Conservation (phyloP, 2,888 invertebrate genomes). For the Aleiodes testaceus region DNA sequence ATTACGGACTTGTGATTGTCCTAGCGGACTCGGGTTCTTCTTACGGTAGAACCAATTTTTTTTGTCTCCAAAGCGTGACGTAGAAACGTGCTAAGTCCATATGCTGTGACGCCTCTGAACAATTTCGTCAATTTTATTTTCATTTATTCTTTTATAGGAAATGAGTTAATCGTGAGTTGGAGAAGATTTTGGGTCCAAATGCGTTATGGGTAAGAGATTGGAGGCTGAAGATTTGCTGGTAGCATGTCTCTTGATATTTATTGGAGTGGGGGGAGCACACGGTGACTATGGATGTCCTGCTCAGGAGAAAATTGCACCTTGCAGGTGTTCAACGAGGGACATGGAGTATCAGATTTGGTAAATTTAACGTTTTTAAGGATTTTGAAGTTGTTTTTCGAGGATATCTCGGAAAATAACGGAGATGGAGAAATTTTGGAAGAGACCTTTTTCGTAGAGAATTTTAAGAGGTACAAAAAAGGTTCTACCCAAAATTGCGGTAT, state of each 20-base stretch:
- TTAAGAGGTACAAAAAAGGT: too few relatives aligned
- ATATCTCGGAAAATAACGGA: too few relatives aligned
- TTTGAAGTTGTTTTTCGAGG: neutral
- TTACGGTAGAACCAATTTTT: slow-evolving; percentile 71
- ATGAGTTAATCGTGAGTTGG: slow-evolving; percentile 6
- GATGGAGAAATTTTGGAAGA: too few relatives aligned
- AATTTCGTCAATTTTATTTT: slow-evolving; percentile 36
- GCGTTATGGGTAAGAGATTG: slow-evolving; percentile 69
- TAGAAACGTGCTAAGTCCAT: slow-evolving; percentile 50
- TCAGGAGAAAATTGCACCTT: slow-evolving; percentile 85
- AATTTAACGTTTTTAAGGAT: too few relatives aligned
- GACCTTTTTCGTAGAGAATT: too few relatives aligned
- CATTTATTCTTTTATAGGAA: neutral
- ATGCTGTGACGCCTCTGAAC: slow-evolving; percentile 46
- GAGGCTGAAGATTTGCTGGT: slow-evolving; percentile 63
- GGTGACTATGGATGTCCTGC: slow-evolving; percentile 78
- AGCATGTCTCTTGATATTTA: slow-evolving; percentile 51
- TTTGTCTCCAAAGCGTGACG: slow-evolving; percentile 69
- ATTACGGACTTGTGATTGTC: slow-evolving; percentile 68
- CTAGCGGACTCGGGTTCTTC: slow-evolving; percentile 70
- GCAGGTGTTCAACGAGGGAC: slow-evolving; percentile 84
- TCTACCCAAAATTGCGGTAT: too few relatives aligned
- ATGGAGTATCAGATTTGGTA: slow-evolving; percentile 91
- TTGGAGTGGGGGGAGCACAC: slow-evolving; percentile 54
- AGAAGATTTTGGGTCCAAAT: slow-evolving; percentile 57